Evolutionary conservation across 2,888 invertebrate species (phyloP), one percentile per base, ranked within the genome.

Genomic region (Lycocerus yunnanus): DNA sequence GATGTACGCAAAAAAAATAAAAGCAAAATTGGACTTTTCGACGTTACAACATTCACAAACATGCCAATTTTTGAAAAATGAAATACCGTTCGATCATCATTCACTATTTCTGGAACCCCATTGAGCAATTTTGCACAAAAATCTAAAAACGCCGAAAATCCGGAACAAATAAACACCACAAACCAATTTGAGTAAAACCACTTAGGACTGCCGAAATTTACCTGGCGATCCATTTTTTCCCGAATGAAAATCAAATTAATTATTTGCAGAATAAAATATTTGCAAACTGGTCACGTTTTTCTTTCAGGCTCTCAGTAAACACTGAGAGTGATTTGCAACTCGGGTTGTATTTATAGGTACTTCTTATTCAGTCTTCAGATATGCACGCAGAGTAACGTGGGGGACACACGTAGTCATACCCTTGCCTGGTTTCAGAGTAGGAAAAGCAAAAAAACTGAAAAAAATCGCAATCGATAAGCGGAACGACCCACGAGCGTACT

Each of bases 291-390:
- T 18, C 61, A 18, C 61, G 61, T 63, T 78, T 71, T 72, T 77
- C 76, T 74, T 75, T 77, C 77, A 79, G 77, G 78, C 77, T 77
- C 77, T 77, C 78, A 77, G 72, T 77, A 75, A 73, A 78, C 79
- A 84, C 85, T 84, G 84, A 83, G 84, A 82, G 81, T 79, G 83
- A 81, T 81, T 80, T 83, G 81, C 82, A 79, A 77, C 78, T 74
- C 79, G 82, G 79, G 79, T 43, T 77, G 84, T 85, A 85, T 85
- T 85, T 85, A 85, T 85, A 85, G 85, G 81, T 78, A 80, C 80
- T 81, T 84, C 84, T 84, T 84, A 82, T 83, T 84, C 83, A 72
- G 72, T 66, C 72, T 72, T 84, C 81, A 84, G 84, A 82, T 82
- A 80, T 79, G 78, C 73, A 78, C 79, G 81, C 83, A 83, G 5